Evolutionary conservation across 2,797 vertebrate species (phyloP), one percentile per base, ranked within the genome.

Genomic region (Paramormyrops hopkinsi): DNA sequence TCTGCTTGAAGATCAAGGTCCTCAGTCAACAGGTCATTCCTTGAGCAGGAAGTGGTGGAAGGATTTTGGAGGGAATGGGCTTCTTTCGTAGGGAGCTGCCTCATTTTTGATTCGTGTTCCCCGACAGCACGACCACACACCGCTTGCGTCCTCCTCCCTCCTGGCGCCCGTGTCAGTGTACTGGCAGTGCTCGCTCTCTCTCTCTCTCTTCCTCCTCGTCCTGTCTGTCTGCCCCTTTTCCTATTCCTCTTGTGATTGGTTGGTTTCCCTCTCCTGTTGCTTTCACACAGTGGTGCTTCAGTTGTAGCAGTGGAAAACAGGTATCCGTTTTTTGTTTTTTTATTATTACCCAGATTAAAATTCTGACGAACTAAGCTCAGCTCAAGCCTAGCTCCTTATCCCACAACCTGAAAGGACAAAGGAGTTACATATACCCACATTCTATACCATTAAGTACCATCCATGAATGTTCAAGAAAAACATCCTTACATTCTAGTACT

Each of bases 281-380:
- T 97, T 97, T 98, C 97, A 97, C 97, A 97, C 97, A 96, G 97
- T 97, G 97, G 97, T 98, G 98, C 99, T 98, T 99, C 98, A 97
- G 98, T 98, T 98, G 98, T 99, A 99, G 98, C 99, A 99, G 98
- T 99, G 98, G 98, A 99, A 99, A 99, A 99, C 99, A 99, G 98
- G 98, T 98, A 99, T 99, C 99, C 98, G 96, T 99, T 99, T 98
- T 98, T 97, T 98, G 97, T 98, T 97, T 96, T 97, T 97, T 97
- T 97, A 96, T 98, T 98, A 98, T 98, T 98, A 99, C 98, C 97
- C 99, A 98, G 98, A 98, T 98, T 99, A 98, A 99, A 99, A 99
- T 98, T 97, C 98, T 97, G 97, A 98, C 95, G 98, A 97, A 98
- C 98, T 98, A 98, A 99, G 98, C 98, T 97, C 97, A 96, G 96